Percentiles rank a stretch among this genome's conserved stretches.
These are phyloP conservation scores for Micrastur ruficollis DNA, from an alignment of 2,797 vertebrate species.

Conservation along the genomic window DNA sequence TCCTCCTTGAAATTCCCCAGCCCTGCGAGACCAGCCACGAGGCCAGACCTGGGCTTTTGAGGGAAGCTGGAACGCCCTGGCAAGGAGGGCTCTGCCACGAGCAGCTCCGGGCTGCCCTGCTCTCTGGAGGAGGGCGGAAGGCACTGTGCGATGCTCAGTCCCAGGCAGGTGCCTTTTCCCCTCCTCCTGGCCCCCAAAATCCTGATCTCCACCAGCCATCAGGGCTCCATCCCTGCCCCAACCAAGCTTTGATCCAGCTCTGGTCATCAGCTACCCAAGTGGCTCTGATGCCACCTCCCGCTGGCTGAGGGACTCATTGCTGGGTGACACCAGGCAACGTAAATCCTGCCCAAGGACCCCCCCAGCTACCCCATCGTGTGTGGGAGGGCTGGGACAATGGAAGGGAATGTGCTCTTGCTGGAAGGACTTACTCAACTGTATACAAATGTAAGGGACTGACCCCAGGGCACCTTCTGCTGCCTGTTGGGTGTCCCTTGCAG, in stretches of 20 bases:
- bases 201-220: background rate
- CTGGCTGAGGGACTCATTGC: background rate
- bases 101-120: fast-evolving
- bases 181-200: background rate
- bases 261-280: background rate
- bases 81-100: background rate
- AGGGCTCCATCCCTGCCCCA: background rate
- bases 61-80: background rate
- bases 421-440: background rate
- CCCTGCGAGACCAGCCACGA: background rate
- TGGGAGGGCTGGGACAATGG: background rate
- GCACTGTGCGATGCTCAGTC: background rate
- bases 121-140: background rate
- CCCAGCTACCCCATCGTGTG: fast-evolving
- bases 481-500: background rate
- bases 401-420: fast-evolving
- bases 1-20: constrained; percentile 51
- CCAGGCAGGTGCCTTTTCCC: fast-evolving
- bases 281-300: background rate
- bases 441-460: background rate
- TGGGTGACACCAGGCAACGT: background rate
- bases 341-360: background rate
- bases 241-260: background rate
- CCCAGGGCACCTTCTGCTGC: background rate
- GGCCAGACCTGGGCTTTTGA: background rate